Evolutionary conservation across 1,140 invertebrate genomes (phyloP), one percentile per base, ranked within the genome.

Genomic region (Andrena cerasifolii): DNA sequence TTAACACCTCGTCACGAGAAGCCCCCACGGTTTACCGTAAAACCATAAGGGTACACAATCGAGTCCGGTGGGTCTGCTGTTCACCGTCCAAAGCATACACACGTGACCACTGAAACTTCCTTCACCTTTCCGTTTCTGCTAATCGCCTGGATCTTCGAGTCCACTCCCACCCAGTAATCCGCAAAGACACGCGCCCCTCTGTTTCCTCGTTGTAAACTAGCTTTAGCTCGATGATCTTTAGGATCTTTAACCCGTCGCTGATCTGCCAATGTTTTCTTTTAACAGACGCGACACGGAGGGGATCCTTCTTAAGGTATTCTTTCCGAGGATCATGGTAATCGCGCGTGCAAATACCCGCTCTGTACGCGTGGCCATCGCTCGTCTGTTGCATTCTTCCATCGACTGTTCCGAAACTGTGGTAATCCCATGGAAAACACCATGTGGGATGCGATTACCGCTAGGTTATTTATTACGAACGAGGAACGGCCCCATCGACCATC

Each of bases 31-130:
- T 85, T 76, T 76, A 80, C 51, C 79, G 82, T 88, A 88, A 90
- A 89, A 83, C 81, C 86, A 86, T 80, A 84, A 84, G 33, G 10
- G 36, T 40, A 40, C 80, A 86, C 82, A 87, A 89, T 90, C 89
- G 84, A 85, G 78, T 63, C 78, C 63, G 75, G 61, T 49, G 61
- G 12, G 61, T 58, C 56, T 31, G 31, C 82, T 88, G 87, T 87
- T 89, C 84, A n/a, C 73, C 51, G 68, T 28, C 59, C 54, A 56
- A 40, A 40, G 36, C 36, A 10, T 40, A 10, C 36, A 40, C 36
- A 40, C 36, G 36, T 40, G 36, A 5, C 10, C 36, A 10, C 36
- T 40, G 36, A 40, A 71, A 77, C 80, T 79, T 3, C 5, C n/a
- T n/a, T 49, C 18, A 18, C 14, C 2, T 49, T n/a, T 18, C 3